Conservation (phyloP, 2,888 invertebrate species). For the Didymodactylos carnosus region DNA sequence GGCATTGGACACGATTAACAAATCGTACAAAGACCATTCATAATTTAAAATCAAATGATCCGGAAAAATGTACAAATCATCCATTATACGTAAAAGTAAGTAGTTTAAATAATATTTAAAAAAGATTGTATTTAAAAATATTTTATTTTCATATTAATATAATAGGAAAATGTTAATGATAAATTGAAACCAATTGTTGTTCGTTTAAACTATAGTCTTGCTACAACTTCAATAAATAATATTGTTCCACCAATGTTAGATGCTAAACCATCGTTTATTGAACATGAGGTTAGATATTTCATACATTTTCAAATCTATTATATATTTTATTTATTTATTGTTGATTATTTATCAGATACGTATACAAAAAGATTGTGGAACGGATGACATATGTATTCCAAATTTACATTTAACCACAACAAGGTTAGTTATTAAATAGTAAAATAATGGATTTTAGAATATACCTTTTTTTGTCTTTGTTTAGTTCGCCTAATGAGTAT, state of each 20-base stretch:
- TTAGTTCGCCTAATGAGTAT: constrained; percentile 4
- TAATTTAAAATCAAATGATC: background rate
- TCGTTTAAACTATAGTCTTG: background rate
- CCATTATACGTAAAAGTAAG: background rate
- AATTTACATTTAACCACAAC: constrained; percentile 7
- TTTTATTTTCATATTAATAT: background rate
- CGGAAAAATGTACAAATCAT: background rate
- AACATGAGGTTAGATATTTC: background rate
- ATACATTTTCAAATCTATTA: no score
- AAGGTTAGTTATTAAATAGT: background rate
- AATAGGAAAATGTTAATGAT: background rate
- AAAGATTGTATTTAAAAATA: background rate
- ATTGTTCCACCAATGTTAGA: background rate
- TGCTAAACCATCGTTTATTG: background rate
- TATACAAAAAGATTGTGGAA: constrained; percentile 10
- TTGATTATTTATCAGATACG: background rate
- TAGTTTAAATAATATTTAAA: no score
- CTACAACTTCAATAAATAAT: background rate
- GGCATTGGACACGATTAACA: no score
- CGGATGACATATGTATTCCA: constrained; percentile 11
- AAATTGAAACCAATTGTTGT: background rate
- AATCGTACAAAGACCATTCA: background rate
- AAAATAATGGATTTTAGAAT: background rate
- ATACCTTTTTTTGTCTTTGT: background rate
- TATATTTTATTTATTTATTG: background rate